phyloP scores from a whole-genome alignment of 2,888 invertebrate genomes.

The Phyllotreta striolata region DNA sequence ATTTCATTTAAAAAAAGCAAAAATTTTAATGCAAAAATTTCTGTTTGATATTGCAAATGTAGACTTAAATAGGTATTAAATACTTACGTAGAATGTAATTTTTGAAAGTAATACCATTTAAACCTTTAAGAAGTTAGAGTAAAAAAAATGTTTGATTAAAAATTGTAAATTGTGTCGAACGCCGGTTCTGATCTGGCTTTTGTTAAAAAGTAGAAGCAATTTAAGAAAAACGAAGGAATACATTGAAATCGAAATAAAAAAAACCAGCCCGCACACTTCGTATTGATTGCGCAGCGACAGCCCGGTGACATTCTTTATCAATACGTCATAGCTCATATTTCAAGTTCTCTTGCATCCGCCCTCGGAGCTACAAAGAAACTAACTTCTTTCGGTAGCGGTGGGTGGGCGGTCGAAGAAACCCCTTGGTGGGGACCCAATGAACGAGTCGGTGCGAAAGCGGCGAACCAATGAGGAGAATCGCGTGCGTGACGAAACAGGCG shows the following conservation, averaged over 20 bases:
- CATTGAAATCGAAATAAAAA: conserved; percentile 48
- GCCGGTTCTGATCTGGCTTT: conserved; percentile 32
- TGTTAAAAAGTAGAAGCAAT: conserved; percentile 41
- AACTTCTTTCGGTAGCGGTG: conserved; percentile 61
- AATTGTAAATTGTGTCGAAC: neutral
- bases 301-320: conserved; percentile 75
- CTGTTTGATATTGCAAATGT: too few relatives aligned
- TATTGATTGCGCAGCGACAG: conserved; percentile 69
- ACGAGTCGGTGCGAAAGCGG: conserved; percentile 46
- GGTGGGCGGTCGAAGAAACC: conserved; percentile 52
- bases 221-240: conserved; percentile 48
- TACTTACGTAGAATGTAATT: too few relatives aligned
- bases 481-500: conserved; percentile 62
- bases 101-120: too few relatives aligned
- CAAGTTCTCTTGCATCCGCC: conserved; percentile 62
- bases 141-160: neutral
- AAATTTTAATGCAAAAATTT: too few relatives aligned
- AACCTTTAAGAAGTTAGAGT: neutral
- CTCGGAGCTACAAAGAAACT: conserved; percentile 69
- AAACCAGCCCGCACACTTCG: conserved; percentile 57
- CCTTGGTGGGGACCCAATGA: conserved; percentile 56
- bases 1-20: too few relatives aligned
- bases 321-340: conserved; percentile 66
- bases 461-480: conserved; percentile 65
- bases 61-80: too few relatives aligned